Percentiles rank a stretch among this genome's conserved stretches.
Evolutionary conservation across 2,888 invertebrate genomes (phyloP).

Genomic region (Nemotelus nigrinus): DNA sequence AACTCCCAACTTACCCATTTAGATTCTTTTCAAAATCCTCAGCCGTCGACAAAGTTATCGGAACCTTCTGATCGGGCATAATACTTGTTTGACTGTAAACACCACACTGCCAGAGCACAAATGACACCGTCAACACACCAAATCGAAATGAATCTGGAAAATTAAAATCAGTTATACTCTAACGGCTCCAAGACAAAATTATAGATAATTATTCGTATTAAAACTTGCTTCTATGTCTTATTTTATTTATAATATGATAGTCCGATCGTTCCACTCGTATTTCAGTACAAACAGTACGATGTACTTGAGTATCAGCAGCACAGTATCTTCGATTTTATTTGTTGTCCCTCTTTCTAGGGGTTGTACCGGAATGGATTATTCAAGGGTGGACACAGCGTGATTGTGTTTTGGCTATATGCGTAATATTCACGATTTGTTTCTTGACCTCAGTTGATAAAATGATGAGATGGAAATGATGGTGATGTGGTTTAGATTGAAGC

Average conservation of each 20-base stretch:
- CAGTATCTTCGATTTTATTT: too few species aligned
- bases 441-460: too few species aligned
- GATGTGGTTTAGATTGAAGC: too few species aligned
- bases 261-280: slow-evolving; percentile 1
- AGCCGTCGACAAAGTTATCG: slow-evolving; percentile 57
- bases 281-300: neutral
- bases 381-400: too few species aligned
- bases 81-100: slow-evolving; percentile 43
- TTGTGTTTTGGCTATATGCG: too few species aligned
- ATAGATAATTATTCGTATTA: neutral
- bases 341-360: too few species aligned
- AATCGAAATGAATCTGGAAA: slow-evolving; percentile 34
- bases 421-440: too few species aligned
- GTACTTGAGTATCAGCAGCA: too few species aligned
- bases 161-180: slow-evolving; percentile 13
- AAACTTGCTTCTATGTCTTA: slow-evolving; percentile 15
- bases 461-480: too few species aligned
- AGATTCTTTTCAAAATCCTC: slow-evolving; percentile 60
- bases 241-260: slow-evolving; percentile 18
- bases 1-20: slow-evolving; percentile 58
- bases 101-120: slow-evolving; percentile 26
- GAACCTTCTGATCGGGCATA: slow-evolving; percentile 59
- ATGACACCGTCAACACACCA: slow-evolving; percentile 4
- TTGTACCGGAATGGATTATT: too few species aligned
- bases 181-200: neutral